phyloP scores from a whole-genome alignment of 1,140 invertebrate genomes.

The Prorops nasuta region DNA sequence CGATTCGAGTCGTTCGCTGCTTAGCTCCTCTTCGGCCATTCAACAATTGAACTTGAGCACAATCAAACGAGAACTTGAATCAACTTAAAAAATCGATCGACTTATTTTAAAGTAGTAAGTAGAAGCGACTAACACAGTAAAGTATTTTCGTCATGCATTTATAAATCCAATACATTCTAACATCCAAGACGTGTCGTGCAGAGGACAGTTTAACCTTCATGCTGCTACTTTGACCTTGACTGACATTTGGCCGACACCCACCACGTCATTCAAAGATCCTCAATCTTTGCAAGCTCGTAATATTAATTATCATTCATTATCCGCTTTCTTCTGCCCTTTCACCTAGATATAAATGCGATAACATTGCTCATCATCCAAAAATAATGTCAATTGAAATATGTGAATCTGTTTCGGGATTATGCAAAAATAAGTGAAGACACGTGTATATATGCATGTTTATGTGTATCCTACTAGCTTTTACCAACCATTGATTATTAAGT shows the following conservation, averaged over 20 bases:
- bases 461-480: too few relatives aligned
- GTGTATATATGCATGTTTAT: too few relatives aligned
- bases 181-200: not conserved
- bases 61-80: not conserved
- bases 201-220: not conserved
- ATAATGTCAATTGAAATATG: too few relatives aligned
- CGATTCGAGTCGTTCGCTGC: conserved; percentile 14
- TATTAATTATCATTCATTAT: too few relatives aligned
- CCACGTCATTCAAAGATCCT: too few relatives aligned
- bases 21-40: conserved; percentile 30
- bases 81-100: not conserved
- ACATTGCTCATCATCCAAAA: too few relatives aligned
- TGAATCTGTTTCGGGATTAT: too few relatives aligned
- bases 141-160: not conserved
- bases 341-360: too few relatives aligned
- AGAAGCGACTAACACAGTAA: not conserved
- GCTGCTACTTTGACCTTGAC: conserved; percentile 32
- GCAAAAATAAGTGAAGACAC: too few relatives aligned
- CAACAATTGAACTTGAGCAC: conserved; percentile 1
- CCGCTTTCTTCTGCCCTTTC: too few relatives aligned
- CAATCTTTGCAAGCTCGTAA: too few relatives aligned
- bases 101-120: conserved; percentile 1
- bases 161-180: not conserved
- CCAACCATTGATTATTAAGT: too few relatives aligned
- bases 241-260: conserved; percentile 28